Evolutionary conservation across 64 coral and sea anemone species (phyloP), one percentile per base, ranked within the genome.

Genomic region (Montipora capricornis): DNA sequence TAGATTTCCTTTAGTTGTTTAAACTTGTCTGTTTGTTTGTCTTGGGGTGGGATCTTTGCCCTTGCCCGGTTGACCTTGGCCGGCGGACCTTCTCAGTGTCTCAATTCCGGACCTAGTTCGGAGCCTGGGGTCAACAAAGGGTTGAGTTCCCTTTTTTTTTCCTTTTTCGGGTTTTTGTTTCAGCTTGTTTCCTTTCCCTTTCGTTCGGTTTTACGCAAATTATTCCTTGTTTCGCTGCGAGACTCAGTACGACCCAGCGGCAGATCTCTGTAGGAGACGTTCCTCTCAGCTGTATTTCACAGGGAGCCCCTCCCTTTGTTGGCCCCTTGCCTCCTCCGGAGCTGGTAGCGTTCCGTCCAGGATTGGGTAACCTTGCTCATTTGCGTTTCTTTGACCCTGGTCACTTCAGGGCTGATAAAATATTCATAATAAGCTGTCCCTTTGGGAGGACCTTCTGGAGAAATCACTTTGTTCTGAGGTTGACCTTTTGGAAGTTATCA

Each of bases 221-320:
- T 73, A n/a, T 73, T 0, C 19, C 20, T 20, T 3, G 73, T 75
- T 26, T 26, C 29, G 73, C 73, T 12, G 29, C 73, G 20, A 75
- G 29, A 47, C 73, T 75, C 37, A 0, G 11, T 10, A 45, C 46
- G 1, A 29, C 11, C 1, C 73, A 75, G 22, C 9, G 19, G 3
- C 16, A 37, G 5, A 20, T 75, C 44, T 75, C 44, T 45, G 26
- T 45, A 75, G 24, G 73, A 45, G 7, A 12, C 26, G 24, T 45
- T 75, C 37, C 73, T 45, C 26, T 46, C 8, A 7, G 73, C 8
- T 75, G 73, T 26, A 37, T 75, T 73, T 9, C 69, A 78, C 14
- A 78, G 76, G 46, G 47, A 78, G 44, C 46, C 76, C 44, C 76
- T 78, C 76, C 11, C 76, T 78, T 78, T 50, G 47, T 78, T 49